These are phyloP conservation scores for Apocrypta bakeri DNA, from an alignment of 1,140 invertebrate species.

Conservation along the genomic window DNA sequence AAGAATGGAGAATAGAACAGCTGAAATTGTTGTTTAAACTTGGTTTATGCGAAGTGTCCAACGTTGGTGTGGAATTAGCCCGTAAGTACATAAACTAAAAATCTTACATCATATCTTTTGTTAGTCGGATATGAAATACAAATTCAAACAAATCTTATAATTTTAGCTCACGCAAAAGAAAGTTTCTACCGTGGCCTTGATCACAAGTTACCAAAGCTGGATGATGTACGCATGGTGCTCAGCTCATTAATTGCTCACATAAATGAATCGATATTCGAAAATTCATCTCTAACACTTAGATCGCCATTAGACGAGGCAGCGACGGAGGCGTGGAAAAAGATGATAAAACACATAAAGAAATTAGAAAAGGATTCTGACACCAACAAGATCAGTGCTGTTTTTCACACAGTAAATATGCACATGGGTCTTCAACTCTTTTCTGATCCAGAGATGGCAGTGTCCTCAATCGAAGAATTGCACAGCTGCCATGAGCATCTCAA, in stretches of 20 bases:
- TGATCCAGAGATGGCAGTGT: constrained; percentile 79
- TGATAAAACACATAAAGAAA: constrained; percentile 71
- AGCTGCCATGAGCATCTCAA: constrained; percentile 80
- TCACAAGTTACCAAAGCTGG: constrained; percentile 78
- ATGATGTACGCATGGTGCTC: constrained; percentile 76
- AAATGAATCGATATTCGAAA: constrained; percentile 71
- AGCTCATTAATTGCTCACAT: constrained; percentile 76
- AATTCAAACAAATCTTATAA: constrained; percentile 25
- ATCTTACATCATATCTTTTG: constrained; percentile 27
- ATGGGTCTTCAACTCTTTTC: constrained; percentile 83
- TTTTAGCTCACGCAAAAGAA: constrained; percentile 74
- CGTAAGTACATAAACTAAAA: constrained; percentile 68
- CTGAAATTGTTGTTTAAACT: constrained; percentile 79
- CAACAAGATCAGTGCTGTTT: constrained; percentile 67
- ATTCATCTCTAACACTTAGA: constrained; percentile 69
- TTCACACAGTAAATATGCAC: constrained; percentile 80
- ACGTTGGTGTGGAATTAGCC: constrained; percentile 76
- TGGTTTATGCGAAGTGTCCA: constrained; percentile 78
- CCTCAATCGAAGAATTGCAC: constrained; percentile 81
- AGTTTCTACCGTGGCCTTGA: constrained; percentile 81
- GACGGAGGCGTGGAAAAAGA: constrained; percentile 78
- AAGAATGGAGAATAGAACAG: constrained; percentile 80
- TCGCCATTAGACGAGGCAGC: constrained; percentile 75
- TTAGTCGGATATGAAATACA: constrained; percentile 32
- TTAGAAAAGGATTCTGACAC: constrained; percentile 58